Evolutionary conservation across 2,888 invertebrate species (phyloP), one percentile per base, ranked within the genome.

Genomic region (Nematopogon swammerdamellus): DNA sequence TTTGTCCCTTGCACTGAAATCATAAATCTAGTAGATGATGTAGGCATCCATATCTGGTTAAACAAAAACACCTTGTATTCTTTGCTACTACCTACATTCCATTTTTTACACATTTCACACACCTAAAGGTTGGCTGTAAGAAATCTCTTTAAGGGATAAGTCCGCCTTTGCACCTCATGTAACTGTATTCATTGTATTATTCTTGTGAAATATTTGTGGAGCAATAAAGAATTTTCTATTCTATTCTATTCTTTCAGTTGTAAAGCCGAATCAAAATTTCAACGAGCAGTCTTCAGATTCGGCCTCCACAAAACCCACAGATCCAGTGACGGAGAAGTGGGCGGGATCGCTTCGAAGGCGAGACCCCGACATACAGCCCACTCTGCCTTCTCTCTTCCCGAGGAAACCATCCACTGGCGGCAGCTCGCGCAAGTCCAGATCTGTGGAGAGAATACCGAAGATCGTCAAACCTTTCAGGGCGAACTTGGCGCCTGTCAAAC

Each of bases 281-380:
- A 63, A 59, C 25, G 61, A 62, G 42, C 54, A 57, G n/a, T n/a
- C n/a, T n/a, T n/a, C 45, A 58, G 76, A 16, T 14, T 51, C 56
- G 42, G 75, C 76, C 36, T 65, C 65, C 49, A 52, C 56, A 14
- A 77, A 77, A 57, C 71, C 63, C 45, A 45, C 66, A 46, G 75
- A 79, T 48, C 79, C 75, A 0, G 75, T 75, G 0, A 83, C 83
- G 52, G 87, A 87, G 57, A 83, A 85, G 60, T 88, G 88, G 88
- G 85, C 85, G n/a, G 85, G 85, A 1, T 85, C 87, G 6, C 64
- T 88, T 14, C 70, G 88, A 5, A 80, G 83, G 53, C 72, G 86
- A 49, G 85, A 88, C 64, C 85, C 86, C 1, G 83, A 86, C 57
- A 67, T 87, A 16, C 84, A 86, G 58, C 85, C 85, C 1, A 82